Evolutionary conservation across 1,140 invertebrate genomes (phyloP).

Genomic region (Drosophila malerkotliana): DNA sequence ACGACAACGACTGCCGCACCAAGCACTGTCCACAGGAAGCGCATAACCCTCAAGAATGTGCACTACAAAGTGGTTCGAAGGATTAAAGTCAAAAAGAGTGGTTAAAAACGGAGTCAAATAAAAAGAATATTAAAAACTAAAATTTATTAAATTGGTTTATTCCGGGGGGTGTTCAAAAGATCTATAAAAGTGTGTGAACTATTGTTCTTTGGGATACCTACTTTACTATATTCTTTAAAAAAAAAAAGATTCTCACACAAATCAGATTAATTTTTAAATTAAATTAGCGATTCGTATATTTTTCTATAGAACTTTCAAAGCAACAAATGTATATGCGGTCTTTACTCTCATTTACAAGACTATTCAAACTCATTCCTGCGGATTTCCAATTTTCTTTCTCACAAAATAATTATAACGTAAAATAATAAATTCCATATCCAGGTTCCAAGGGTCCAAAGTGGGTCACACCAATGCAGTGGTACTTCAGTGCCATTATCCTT

Average conservation of each 20-base stretch:
- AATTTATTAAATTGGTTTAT: not conserved
- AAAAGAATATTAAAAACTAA: not conserved
- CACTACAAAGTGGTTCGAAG: slow-evolving; percentile 12
- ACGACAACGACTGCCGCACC: slow-evolving; percentile 7
- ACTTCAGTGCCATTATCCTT: slow-evolving; percentile 1
- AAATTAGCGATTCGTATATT: slow-evolving; percentile 29
- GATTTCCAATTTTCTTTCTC: slow-evolving; percentile 18
- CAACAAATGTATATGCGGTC: slow-evolving; percentile 38
- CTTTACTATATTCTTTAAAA: no score
- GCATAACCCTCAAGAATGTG: slow-evolving; percentile 5
- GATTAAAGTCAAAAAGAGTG: slow-evolving; percentile 12
- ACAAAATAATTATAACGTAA: slow-evolving; percentile 9
- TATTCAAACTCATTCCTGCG: slow-evolving; percentile 17
- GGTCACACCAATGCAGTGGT: not conserved
- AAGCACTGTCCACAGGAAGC: slow-evolving; percentile 15
- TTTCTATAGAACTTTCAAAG: slow-evolving; percentile 32
- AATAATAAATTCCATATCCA: slow-evolving; percentile 21
- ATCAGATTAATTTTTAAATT: not conserved
- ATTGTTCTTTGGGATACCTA: not conserved
- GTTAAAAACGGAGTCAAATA: not conserved
- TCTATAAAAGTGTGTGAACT: not conserved
- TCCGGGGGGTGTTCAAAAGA: not conserved
- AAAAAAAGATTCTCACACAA: no score
- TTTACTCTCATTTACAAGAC: slow-evolving; percentile 36
- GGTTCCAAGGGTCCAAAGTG: slow-evolving; percentile 21